Base-by-base conservation (phyloP, 1,140 invertebrate species). In the Zaprionus africanus region DNA sequence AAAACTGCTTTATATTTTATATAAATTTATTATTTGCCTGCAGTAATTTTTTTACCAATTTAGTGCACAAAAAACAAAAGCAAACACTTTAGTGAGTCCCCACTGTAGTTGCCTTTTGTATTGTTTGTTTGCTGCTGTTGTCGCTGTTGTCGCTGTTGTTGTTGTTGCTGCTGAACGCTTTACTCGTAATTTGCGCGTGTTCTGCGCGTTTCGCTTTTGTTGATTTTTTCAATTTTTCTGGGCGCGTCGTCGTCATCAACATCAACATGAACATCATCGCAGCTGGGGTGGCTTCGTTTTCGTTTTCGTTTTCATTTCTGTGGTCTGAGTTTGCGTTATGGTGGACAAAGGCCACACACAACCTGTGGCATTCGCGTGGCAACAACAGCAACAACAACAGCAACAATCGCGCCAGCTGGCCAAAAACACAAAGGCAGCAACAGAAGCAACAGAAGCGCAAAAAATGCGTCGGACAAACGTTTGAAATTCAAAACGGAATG, bases 301-400 rank as follows among this genome's bases (percentile, higher is more conserved):
- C 38, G 13, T 31, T 31, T 31, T 41, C 13, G 38, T 41, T 15
- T 34, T 41, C 13, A 13, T 41, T 15, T 3, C 38, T 28, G 24
- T 28, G 24, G 5, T 56, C 28, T 19, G n/a, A 17, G 15, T 41
- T 41, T 12, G 46, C 46, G 38, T 41, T 41, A 6, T 17, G 41
- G n/a, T 51, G 46, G 46, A 24, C 46, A 51, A 51, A 51, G 46
- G 46, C 46, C 46, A n/a, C 49, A 46, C 54, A 59, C 62, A 65
- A 72, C 69, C 69, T 72, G 62, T 72, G 54, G 62, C 69, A 65
- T 72, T 71, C 51, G 60, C 56, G 41, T 68, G 65, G 54, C 65
- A 58, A 59, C 57, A 58, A 36, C 56, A 66, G 19, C 24, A 43
- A 15, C 12, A 13, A 1, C 60, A 28, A 24, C 49, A 17, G 6